A percentile compares a stretch with the other conserved stretches of the same genome.
Conservation (phyloP, 2,888 invertebrate genomes). For the Aethes cnicana region DNA sequence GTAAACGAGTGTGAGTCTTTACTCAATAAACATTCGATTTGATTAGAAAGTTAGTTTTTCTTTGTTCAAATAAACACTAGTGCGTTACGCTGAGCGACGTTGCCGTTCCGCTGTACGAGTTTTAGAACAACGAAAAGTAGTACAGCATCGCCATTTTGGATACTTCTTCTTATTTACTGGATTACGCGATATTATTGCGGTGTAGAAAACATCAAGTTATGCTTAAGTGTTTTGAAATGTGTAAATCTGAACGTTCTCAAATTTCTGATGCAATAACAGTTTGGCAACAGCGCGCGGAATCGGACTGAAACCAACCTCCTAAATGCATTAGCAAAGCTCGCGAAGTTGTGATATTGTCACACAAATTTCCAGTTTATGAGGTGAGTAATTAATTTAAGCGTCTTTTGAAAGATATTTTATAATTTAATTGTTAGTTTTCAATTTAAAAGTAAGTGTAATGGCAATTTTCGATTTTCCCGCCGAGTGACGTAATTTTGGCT, state of each 20-base stretch:
- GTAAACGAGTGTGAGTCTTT: background rate
- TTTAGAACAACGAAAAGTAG: constrained; percentile 39
- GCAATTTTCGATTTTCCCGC: constrained; percentile 70
- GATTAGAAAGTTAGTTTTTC: constrained; percentile 35
- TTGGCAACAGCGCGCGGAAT: constrained; percentile 76
- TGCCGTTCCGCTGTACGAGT: constrained; percentile 61
- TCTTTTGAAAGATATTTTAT: constrained; percentile 25
- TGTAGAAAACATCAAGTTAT: constrained; percentile 54
- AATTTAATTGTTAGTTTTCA: constrained; percentile 2
- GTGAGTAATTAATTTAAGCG: constrained; percentile 49
- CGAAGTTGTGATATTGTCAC: constrained; percentile 55
- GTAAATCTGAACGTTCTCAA: constrained; percentile 66
- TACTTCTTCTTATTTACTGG: constrained; percentile 24
- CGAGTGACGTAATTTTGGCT: constrained; percentile 68
- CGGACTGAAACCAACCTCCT: constrained; percentile 60
- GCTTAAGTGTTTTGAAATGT: constrained; percentile 71
- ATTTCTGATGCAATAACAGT: constrained; percentile 78
- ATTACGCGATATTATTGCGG: constrained; percentile 38
- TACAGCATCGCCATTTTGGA: constrained; percentile 13
- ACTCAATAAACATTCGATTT: background rate
- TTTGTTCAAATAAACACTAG: constrained; percentile 52
- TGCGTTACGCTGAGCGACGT: constrained; percentile 61
- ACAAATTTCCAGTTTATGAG: constrained; percentile 59
- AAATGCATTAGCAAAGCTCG: constrained; percentile 64
- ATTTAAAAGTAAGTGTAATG: constrained; percentile 47